Evolutionary conservation across 1,140 invertebrate genomes (phyloP).

Genomic region (Drosophila kurseongensis): DNA sequence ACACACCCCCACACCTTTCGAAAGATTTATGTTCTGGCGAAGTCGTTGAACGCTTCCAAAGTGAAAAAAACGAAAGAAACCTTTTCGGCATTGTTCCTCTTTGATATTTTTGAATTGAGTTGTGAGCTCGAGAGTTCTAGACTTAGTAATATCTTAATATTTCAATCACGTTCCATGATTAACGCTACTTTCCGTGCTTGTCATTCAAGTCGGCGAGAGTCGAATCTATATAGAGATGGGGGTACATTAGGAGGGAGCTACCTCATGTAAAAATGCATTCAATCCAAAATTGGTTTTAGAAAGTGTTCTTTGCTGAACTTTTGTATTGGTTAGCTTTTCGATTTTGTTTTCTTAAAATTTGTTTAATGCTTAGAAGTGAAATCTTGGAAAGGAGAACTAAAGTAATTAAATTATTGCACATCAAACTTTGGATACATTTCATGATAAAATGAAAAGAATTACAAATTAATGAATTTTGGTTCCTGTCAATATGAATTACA

Average conservation of each 20-base stretch:
- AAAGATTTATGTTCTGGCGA: slow-evolving; percentile 44
- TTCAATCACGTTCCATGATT: slow-evolving; percentile 24
- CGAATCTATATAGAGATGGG: neutral
- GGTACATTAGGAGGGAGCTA: neutral
- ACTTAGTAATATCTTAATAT: slow-evolving; percentile 3
- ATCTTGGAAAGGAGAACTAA: neutral
- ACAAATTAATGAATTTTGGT: too few species aligned
- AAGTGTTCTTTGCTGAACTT: slow-evolving; percentile 35
- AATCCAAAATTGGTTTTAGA: slow-evolving; percentile 27
- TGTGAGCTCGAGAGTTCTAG: slow-evolving; percentile 28
- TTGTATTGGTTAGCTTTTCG: slow-evolving; percentile 5
- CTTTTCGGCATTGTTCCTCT: slow-evolving; percentile 2
- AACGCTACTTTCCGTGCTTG: slow-evolving; percentile 42
- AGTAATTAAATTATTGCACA: neutral
- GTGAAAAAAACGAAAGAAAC: slow-evolving; percentile 17
- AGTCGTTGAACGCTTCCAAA: slow-evolving; percentile 56
- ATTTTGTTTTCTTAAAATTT: neutral
- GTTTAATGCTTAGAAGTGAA: slow-evolving; percentile 16
- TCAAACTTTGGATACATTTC: too few species aligned
- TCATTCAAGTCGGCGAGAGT: slow-evolving; percentile 20
- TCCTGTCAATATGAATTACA: too few species aligned
- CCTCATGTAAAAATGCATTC: slow-evolving; percentile 34
- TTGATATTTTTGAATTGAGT: slow-evolving; percentile 11
- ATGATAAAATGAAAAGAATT: too few species aligned
- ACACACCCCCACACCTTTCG: slow-evolving; percentile 16